Percentiles rank a stretch among this genome's conserved stretches.
These are phyloP conservation scores for Parotocinclus haroldoi DNA, from an alignment of 2,797 vertebrate species.

Conservation along the genomic window DNA sequence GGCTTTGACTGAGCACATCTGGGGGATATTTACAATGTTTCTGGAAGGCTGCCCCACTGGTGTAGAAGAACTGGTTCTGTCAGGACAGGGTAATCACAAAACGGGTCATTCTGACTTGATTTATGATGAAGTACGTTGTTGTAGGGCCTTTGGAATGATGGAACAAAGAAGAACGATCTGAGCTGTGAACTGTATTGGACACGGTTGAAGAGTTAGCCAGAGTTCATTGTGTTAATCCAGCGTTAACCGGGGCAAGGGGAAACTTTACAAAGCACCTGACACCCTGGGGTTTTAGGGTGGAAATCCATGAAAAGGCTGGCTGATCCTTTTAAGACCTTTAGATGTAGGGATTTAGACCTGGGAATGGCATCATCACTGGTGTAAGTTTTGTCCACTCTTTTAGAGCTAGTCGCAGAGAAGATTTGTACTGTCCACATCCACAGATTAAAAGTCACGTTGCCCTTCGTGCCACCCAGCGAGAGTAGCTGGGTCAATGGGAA, in stretches of 20 bases:
- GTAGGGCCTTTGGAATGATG: slow-evolving; percentile 15
- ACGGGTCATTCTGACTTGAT: slow-evolving; percentile 19
- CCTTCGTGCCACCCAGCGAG: background rate
- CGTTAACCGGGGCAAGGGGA: slow-evolving; percentile 46
- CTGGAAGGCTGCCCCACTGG: slow-evolving; percentile 16
- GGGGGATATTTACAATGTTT: slow-evolving; percentile 30
- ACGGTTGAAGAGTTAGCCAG: slow-evolving; percentile 52
- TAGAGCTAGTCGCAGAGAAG: background rate
- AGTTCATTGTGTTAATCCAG: slow-evolving; percentile 58
- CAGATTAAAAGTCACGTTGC: slow-evolving; percentile 23
- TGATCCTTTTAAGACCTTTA: slow-evolving; percentile 36
- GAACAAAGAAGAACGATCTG: slow-evolving; percentile 28
- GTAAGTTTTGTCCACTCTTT: background rate
- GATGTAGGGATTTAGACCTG: slow-evolving; percentile 10
- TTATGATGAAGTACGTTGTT: slow-evolving; percentile 27
- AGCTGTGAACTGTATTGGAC: slow-evolving; percentile 49
- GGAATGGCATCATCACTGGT: slow-evolving; percentile 9
- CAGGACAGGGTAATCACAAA: slow-evolving; percentile 9
- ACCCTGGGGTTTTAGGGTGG: slow-evolving; percentile 15
- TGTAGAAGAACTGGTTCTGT: slow-evolving; percentile 16
- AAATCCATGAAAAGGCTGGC: slow-evolving; percentile 14
- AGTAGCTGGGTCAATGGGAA: slow-evolving; percentile 9
- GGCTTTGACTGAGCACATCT: slow-evolving; percentile 24
- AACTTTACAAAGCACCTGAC: slow-evolving; percentile 50
- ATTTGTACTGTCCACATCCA: background rate